Base-by-base conservation (phyloP, 2,797 vertebrate genomes). In the Catharus ustulatus region DNA sequence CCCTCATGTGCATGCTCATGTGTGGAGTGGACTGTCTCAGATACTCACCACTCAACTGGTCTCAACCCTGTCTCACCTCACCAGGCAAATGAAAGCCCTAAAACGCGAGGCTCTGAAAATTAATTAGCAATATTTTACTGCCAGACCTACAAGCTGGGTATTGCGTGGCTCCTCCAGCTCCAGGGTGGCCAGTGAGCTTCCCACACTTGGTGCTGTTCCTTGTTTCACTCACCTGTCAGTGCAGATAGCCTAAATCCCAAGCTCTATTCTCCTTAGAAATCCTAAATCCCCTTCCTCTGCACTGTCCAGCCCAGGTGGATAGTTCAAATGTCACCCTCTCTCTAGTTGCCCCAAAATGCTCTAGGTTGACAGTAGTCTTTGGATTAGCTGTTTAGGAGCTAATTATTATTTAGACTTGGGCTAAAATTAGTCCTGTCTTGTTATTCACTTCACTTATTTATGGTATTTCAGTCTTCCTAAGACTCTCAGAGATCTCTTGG, bases 21-120 rank as follows among this genome's bases (percentile, higher is more conserved):
- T 95, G 95, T 93, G 76, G 91, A 92, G 92, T 90, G 94, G 88
- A 84, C 93, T 94, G 71, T 88, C 94, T 89, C 94, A 88, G 94
- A 94, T 84, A 79, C 87, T 87, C 95, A 29, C 67, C 84, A 34
- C 93, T 92, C 90, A 68, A 63, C 92, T 80, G 57, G 49, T 61
- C 66, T 93, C 84, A 92, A 61, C 92, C 89, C 82, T 91, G 76
- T 73, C 76, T 91, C 87, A 72, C 86, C 79, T 92, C 87, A 49
- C 55, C 80, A 74, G 79, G 85, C 82, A 84, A 91, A 76, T 38
- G 49, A 86, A 91, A 95, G 42, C 83, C 63, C 67, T 32, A 15
- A 86, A 84, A 21, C 4, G 20, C 2, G 4, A 86, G 68, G 78
- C 79, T 95, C 76, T 59, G 83, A 63, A 75, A 63, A 66, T 51